Base-by-base conservation (phyloP, 2,888 invertebrate species). In the Nycteola revayana region DNA sequence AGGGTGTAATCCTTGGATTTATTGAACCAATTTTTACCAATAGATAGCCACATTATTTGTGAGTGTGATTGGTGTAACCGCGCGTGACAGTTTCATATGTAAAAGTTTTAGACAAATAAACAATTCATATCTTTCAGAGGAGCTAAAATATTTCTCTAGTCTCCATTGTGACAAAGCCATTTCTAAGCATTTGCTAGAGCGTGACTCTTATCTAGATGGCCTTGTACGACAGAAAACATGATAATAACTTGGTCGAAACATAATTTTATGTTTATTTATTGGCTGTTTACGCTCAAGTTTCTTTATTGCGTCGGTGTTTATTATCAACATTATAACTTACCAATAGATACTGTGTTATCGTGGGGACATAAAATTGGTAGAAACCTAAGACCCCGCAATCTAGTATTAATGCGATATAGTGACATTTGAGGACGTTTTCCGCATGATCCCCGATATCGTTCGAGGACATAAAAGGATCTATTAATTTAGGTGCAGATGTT, bases 321-420 rank as follows among this genome's bases (percentile, higher is more conserved):
- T 78, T 84, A 81, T 84, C 83, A 73, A 75, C 69, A 70, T 75
- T 78, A 82, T 77, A 82, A 77, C 53, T 57, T 60, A 47, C 65
- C 65, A 75, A 61, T 63, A 70, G 80, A 81, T 81, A 81, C 53
- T 47, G 64, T 55, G 59, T 69, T 85, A 86, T 86, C 84, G 58
- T 27, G 29, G 52, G 47, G 50, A 72, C 77, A 80, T 84, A 83
- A 83, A 83, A 76, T 61, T 73, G 59, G 63, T 68, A 77, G 74
- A 75, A 76, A 78, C 74, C 69, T 69, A 60, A 58, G 64, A 63
- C 60, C 66, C 54, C 56, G 67, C 67, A 64, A 66, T 63, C 66
- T 60, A 39, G 58, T 68, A 66, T 66, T 67, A 63, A 62, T 43
- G 53, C 55, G 64, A 72, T 64, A 70, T 50, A 36, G 58, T 60